A percentile compares a stretch with the other conserved stretches of the same genome.
Conservation (phyloP, 2,888 invertebrate genomes). For the Eutolmus rufibarbis region DNA sequence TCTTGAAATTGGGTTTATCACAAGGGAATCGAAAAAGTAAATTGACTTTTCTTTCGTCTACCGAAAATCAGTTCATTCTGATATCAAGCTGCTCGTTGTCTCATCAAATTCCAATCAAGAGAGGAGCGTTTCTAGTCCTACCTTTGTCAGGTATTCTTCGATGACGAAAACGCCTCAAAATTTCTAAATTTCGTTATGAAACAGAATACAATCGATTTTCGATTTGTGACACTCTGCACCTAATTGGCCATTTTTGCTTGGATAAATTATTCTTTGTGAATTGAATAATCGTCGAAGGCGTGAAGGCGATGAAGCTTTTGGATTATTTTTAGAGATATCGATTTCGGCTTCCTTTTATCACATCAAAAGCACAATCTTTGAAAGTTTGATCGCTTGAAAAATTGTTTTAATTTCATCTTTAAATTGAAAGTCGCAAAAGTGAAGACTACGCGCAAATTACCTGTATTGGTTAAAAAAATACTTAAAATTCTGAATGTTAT, state of each 20-base stretch:
- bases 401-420: no score
- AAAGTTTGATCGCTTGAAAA: no score
- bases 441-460: no score
- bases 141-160: background rate
- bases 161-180: background rate
- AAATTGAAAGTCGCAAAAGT: no score
- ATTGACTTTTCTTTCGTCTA: background rate
- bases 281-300: background rate
- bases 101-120: background rate
- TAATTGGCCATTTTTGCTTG: background rate
- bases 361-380: no score
- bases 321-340: background rate
- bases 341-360: background rate
- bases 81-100: background rate
- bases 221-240: background rate
- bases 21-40: background rate
- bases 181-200: background rate
- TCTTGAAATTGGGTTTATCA: background rate
- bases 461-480: no score
- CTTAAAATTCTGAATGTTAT: no score
- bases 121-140: background rate
- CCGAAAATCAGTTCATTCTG: background rate
- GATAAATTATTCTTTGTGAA: background rate
- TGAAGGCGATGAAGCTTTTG: background rate
- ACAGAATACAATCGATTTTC: background rate